Conservation (phyloP, 2,797 vertebrate species). For the Lithobates sylvaticus region DNA sequence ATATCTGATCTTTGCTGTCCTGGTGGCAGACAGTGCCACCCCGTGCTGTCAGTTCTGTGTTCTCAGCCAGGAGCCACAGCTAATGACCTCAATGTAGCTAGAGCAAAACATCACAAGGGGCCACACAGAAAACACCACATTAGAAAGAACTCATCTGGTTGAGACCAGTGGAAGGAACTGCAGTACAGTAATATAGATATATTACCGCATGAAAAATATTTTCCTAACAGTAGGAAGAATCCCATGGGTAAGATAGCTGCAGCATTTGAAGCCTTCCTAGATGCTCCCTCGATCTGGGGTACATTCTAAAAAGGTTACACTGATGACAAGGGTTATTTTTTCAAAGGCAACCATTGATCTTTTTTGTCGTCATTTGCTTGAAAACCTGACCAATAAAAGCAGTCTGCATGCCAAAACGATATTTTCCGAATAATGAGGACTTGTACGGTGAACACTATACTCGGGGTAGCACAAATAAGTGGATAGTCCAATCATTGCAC, state of each 20-base stretch:
- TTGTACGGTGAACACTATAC: no score
- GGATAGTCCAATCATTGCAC: no score
- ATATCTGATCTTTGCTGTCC: constrained; percentile 33
- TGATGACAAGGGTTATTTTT: neutral
- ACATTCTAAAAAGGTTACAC: neutral
- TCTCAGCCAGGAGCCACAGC: constrained; percentile 44
- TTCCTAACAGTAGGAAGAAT: constrained; percentile 15
- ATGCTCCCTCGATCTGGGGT: neutral
- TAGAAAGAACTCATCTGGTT: constrained; percentile 38
- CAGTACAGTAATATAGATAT: constrained; percentile 33
- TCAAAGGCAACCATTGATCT: no score
- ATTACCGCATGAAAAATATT: constrained; percentile 4
- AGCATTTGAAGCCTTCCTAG: neutral
- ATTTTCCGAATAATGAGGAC: no score
- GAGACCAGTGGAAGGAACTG: neutral
- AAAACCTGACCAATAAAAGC: neutral
- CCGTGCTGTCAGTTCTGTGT: constrained; percentile 42
- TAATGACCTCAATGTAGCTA: constrained; percentile 29
- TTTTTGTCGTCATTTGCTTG: neutral
- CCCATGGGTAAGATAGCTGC: neutral
- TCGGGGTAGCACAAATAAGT: no score
- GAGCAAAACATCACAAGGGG: constrained; percentile 37
- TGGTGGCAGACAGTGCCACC: constrained; percentile 44
- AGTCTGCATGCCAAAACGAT: neutral
- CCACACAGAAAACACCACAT: constrained; percentile 36